Conservation (phyloP, 1,140 invertebrate species). For the Pentalonia nigronervosa region DNA sequence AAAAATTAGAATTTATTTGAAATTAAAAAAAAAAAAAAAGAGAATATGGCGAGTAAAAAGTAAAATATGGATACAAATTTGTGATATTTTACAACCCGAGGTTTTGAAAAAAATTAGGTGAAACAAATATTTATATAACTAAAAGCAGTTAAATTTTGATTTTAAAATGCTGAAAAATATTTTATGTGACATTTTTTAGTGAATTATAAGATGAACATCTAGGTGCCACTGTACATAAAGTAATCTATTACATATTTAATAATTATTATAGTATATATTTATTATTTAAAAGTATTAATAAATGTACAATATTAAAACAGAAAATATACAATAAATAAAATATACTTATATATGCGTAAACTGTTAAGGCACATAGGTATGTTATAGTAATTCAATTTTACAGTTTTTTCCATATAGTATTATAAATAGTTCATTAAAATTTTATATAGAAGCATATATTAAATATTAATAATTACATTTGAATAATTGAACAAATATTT, state of each 20-base stretch:
- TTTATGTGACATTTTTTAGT: too few species aligned
- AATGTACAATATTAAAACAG: neutral
- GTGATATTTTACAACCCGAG: too few species aligned
- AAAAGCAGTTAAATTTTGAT: neutral
- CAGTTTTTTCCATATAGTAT: neutral
- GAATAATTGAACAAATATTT: neutral
- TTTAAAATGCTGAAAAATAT: too few species aligned
- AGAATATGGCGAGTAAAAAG: too few species aligned
- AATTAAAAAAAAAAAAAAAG: too few species aligned
- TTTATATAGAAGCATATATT: neutral
- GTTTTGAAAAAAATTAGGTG: too few species aligned
- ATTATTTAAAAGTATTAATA: constrained; percentile 14
- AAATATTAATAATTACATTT: neutral
- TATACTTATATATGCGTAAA: neutral
- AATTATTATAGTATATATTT: neutral
- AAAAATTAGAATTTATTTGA: too few species aligned
- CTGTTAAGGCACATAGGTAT: constrained; percentile 7
- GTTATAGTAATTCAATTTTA: neutral
- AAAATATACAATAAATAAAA: neutral
- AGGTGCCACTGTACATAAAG: neutral
- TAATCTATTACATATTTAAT: neutral
- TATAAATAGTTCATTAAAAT: neutral
- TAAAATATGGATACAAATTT: too few species aligned
- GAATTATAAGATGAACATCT: neutral
- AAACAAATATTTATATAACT: too few species aligned